Percentiles rank a stretch among this genome's conserved stretches.
Evolutionary conservation across 2,113 vertebrate species (phyloP).

Genomic region (Cryptomyrus ogoouensis): DNA sequence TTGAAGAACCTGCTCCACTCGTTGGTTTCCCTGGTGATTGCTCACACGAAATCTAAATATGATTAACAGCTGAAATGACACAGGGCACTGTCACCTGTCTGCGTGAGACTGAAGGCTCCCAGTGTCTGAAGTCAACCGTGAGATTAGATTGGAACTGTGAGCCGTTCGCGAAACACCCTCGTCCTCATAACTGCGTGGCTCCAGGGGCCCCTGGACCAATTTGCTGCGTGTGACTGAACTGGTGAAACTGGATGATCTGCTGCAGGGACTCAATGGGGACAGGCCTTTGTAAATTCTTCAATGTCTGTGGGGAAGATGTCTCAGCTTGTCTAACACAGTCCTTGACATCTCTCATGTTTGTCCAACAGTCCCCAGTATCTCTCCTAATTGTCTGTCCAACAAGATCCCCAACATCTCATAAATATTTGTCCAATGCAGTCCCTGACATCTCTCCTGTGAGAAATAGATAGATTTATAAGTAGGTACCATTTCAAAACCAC

Average conservation of each 20-base stretch:
- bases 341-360: not conserved
- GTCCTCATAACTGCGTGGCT: not conserved
- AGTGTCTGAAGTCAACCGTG: not conserved
- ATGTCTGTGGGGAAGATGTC: not conserved
- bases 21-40: not conserved
- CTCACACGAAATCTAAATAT: conserved; percentile 30
- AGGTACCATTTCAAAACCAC: not conserved
- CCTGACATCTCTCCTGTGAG: not conserved
- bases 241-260: not conserved
- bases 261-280: not conserved
- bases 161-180: not conserved
- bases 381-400: not conserved
- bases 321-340: not conserved
- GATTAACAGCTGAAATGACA: conserved; percentile 33
- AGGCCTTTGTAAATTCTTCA: not conserved
- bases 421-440: not conserved
- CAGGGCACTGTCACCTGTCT: conserved; percentile 16
- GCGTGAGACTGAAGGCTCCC: conserved; percentile 19
- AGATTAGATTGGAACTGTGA: not conserved
- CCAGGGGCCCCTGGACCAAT: not conserved
- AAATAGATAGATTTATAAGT: not conserved
- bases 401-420: not conserved
- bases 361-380: not conserved
- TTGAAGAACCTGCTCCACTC: conserved; percentile 24
- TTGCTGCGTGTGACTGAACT: not conserved